Evolutionary conservation across 2,797 vertebrate species (phyloP), one percentile per base, ranked within the genome.

Genomic region (Macrochelys suwanniensis): DNA sequence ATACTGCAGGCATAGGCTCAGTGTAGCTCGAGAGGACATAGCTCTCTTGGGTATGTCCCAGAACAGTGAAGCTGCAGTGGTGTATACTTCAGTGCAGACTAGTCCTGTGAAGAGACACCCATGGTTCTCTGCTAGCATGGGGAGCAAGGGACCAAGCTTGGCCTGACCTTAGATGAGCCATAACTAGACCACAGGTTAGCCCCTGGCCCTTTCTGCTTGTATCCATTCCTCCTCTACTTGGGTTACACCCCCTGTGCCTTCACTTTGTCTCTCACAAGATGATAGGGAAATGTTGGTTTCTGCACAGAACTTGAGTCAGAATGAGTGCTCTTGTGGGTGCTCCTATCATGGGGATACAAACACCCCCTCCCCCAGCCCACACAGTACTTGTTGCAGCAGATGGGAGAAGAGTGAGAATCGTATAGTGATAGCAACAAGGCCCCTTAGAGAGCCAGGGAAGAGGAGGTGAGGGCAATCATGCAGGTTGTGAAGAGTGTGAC

Each of bases 371-470:
- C 33, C 31, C 57, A 15, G 6, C 49, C 16, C n/a, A 1, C 45
- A 91, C 81, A 31, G 59, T 31, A 31, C 31, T 93, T 89, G 78
- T 26, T 74, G 71, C 42, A 45, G 71, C 11, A 45, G 21, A 42
- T 74, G 42, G 23, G 42, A 71, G 68, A 96, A 95, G 96, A 37
- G 81, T 50, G 85, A 94, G 93, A 94, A 93, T 83, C 83, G 37
- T 94, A 94, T 86, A 84, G 47, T 51, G 88, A 91, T 85, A 89
- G 89, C 88, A 90, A 92, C 51, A 91, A 84, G 77, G 17, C 37
- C 71, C 42, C 42, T 74, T 74, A 74, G 68, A 93, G 61, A 83
- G 31, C n/a, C 59, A 94, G 59, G 57, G 87, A 93, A 80, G 71
- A 94, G 94, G 61, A 47, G 95, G 92, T 25, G 76, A 53, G 65